Percentiles rank a stretch among this genome's conserved stretches.
phyloP scores from a whole-genome alignment of 2,797 vertebrate genomes.

The Urosaurus nigricauda region DNA sequence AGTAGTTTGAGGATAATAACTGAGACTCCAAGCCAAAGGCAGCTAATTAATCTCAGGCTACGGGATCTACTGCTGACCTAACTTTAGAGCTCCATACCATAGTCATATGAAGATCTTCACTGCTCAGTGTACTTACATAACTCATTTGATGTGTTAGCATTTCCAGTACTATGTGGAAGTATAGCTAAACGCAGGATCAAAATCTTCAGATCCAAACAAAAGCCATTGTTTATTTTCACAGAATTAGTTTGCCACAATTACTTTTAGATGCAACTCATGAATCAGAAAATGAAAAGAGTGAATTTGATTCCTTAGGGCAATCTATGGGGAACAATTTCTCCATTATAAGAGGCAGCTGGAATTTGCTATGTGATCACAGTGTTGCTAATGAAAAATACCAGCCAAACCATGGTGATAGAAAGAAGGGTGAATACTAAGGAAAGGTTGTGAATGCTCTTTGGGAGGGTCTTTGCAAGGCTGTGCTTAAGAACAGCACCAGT shows the following conservation, averaged over 20 bases:
- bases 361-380: background rate
- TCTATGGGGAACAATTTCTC: background rate
- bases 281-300: background rate
- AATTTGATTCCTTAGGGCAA: background rate
- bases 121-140: background rate
- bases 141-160: background rate
- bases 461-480: background rate
- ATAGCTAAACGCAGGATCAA: background rate
- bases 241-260: background rate
- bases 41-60: constrained; percentile 18
- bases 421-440: background rate
- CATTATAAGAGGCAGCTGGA: background rate
- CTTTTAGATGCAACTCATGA: background rate
- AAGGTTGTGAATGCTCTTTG: background rate
- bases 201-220: background rate
- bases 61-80: background rate
- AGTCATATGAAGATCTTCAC: background rate
- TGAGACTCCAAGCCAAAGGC: constrained; percentile 18
- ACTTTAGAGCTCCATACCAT: background rate
- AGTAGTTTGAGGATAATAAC: background rate
- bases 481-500: background rate
- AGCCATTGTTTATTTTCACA: background rate
- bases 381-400: background rate
- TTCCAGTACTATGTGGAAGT: background rate
- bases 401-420: background rate